Evolutionary conservation across 1,140 invertebrate genomes (phyloP), one percentile per base, ranked within the genome.

Genomic region (Proales similis): DNA sequence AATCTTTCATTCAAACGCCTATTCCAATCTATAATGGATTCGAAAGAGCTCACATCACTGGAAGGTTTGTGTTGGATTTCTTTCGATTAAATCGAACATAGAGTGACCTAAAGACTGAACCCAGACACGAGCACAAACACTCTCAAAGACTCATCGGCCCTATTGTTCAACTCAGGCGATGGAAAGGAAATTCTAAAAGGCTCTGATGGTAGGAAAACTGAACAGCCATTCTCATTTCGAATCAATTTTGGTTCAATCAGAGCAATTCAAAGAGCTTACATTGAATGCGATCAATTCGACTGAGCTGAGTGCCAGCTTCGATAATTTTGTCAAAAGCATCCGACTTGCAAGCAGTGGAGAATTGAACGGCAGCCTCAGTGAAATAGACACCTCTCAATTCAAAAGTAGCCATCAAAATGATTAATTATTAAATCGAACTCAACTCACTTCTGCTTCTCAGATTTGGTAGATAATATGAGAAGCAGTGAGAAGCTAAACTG

Each of bases 11-110:
- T 75, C 65, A 67, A 71, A 63, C 70, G 64, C 48, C 66, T 75
- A n/a, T 75, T 73, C 66, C 72, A 73, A 63, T 70, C 69, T 33
- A 68, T 73, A 46, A 71, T 75, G 67, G 72, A 72, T 60, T 68
- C 66, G 46, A 66, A 67, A 60, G 45, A 66, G 66, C 66, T 68
- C 68, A 69, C 63, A 11, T 12, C 53, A 3, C 17, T 29, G 32
- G 5, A n/a, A 53, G 20, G 4, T 24, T 3, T 4, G 17, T 26
- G 22, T 29, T 19, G n/a, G 33, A 30, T 47, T 29, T 20, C 9
- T 11, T n/a, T 14, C 27, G 11, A 43, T 19, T 27, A 51, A 6
- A 22, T 48, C 30, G 22, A 48, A 24, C 2, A 53, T 1, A 32
- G 42, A 26, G 14, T 43, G 29, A 22, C 11, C 14, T 22, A 19